Evolutionary conservation across 2,888 invertebrate species (phyloP).

Genomic region (Amblyjoppa fuscipennis): DNA sequence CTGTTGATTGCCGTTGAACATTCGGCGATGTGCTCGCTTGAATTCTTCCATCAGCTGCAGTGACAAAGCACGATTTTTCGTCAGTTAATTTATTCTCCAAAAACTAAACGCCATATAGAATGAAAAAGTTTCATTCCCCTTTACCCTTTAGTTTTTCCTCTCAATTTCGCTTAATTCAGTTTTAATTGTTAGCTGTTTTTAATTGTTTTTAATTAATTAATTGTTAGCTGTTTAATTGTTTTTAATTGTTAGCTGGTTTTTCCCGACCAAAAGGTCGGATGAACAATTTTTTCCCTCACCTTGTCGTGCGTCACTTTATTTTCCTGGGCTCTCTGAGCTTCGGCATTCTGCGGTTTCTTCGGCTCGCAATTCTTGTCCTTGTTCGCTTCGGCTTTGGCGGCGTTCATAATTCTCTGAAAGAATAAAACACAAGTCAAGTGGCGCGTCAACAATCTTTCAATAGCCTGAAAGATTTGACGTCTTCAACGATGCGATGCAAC

Average conservation of each 20-base stretch:
- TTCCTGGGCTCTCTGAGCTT: constrained; percentile 79
- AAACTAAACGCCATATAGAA: neutral
- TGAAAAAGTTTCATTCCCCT: neutral
- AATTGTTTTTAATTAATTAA: no score
- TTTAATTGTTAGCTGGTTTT: no score
- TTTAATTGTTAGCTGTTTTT: no score
- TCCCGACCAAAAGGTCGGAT: no score
- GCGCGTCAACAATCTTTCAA: neutral
- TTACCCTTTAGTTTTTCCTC: no score
- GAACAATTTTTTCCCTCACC: constrained; percentile 72
- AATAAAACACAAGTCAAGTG: neutral
- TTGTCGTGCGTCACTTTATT: constrained; percentile 84
- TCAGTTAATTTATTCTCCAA: constrained; percentile 82
- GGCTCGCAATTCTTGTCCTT: constrained; percentile 75
- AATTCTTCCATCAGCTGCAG: constrained; percentile 93
- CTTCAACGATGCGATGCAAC: constrained; percentile 16
- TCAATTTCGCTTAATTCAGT: no score
- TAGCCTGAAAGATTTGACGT: constrained; percentile 20
- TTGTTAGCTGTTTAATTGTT: no score
- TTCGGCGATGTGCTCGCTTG: constrained; percentile 94
- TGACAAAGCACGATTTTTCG: constrained; percentile 77
- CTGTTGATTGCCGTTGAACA: constrained; percentile 88
- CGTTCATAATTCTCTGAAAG: constrained; percentile 78
- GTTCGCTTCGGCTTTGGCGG: constrained; percentile 73
- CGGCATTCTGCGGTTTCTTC: constrained; percentile 79